Conservation (phyloP, 2,888 invertebrate species). For the Pseudolycoriella hygida region DNA sequence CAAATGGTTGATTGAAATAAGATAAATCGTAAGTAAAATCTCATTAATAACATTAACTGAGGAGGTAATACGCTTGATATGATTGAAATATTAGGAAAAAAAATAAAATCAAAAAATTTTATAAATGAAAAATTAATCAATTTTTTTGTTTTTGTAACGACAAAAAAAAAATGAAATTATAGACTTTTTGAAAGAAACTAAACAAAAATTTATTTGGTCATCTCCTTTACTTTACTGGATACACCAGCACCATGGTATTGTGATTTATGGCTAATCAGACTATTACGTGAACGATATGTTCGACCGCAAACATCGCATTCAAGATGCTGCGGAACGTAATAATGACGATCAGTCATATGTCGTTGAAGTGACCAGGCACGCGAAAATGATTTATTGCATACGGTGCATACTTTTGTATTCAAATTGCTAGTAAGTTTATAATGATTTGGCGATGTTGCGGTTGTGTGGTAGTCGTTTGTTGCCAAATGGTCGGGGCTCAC, state of each 20-base stretch:
- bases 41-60: no score
- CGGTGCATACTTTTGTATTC: constrained; percentile 23
- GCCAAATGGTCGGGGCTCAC: constrained; percentile 5
- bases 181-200: no score
- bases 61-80: no score
- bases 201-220: neutral
- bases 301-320: constrained; percentile 31
- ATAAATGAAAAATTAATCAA: neutral
- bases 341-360: constrained; percentile 32
- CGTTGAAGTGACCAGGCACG: constrained; percentile 33
- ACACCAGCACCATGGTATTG: constrained; percentile 26
- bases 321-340: constrained; percentile 30
- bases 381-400: constrained; percentile 31
- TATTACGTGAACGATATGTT: constrained; percentile 31
- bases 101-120: neutral
- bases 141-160: neutral
- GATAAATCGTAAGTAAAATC: no score
- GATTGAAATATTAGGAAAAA: neutral
- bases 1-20: no score
- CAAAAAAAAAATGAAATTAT: neutral
- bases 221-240: constrained; percentile 4
- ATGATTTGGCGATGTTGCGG: neutral
- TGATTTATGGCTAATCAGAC: constrained; percentile 31
- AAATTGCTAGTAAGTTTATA: constrained; percentile 3
- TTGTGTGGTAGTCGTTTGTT: neutral